Conservation (phyloP, 2,888 invertebrate genomes). For the Linyphia triangularis region DNA sequence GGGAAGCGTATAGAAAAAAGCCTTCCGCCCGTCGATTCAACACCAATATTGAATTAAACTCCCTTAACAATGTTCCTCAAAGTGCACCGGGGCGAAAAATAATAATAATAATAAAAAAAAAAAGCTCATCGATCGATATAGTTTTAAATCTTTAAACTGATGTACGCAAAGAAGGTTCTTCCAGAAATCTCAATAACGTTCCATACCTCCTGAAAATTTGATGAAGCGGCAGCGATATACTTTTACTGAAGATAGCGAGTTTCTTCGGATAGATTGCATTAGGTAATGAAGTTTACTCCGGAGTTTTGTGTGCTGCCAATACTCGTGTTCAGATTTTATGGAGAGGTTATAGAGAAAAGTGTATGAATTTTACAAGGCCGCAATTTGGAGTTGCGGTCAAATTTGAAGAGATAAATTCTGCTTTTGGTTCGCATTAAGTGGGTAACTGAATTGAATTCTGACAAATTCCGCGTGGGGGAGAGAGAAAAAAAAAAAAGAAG, state of each 20-base stretch:
- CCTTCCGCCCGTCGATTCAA: neutral
- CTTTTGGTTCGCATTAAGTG: neutral
- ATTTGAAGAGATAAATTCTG: neutral
- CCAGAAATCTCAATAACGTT: slow-evolving; percentile 16
- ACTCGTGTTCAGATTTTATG: neutral
- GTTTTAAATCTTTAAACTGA: slow-evolving; percentile 30
- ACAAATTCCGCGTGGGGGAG: neutral
- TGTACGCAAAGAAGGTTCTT: slow-evolving; percentile 15
- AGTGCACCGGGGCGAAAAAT: neutral
- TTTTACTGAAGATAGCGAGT: neutral
- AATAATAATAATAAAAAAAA: neutral
- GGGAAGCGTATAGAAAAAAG: too few relatives aligned
- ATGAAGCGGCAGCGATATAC: slow-evolving; percentile 53
- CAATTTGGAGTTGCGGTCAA: neutral
- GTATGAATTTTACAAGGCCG: slow-evolving; percentile 8
- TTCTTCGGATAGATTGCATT: slow-evolving; percentile 39
- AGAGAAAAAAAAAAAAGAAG: too few relatives aligned
- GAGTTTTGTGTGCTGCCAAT: neutral
- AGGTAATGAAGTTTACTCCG: slow-evolving; percentile 64
- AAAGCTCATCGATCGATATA: slow-evolving; percentile 14
- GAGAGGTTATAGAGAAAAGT: neutral
- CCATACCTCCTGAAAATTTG: slow-evolving; percentile 55
- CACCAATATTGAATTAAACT: neutral
- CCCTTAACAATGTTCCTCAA: neutral
- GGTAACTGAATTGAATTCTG: neutral